Conservation (phyloP, 2,797 vertebrate species). For the Cynodonichthys magdalenae region DNA sequence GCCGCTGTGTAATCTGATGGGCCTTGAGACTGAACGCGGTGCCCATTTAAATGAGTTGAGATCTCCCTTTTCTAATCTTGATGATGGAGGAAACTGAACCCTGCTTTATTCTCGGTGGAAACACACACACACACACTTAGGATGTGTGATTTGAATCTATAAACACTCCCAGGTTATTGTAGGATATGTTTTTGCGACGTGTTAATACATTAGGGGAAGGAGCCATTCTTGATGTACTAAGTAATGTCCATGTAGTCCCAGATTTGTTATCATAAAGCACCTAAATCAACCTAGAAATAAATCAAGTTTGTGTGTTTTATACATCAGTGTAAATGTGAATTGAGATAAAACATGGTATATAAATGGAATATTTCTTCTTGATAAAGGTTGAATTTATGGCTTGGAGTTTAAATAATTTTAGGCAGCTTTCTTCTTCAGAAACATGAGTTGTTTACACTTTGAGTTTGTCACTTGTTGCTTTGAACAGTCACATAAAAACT, state of each 20-base stretch:
- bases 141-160: constrained; percentile 29
- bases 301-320: background rate
- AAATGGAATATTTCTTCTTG: too few species aligned
- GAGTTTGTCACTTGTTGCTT: too few species aligned
- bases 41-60: constrained; percentile 72
- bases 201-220: constrained; percentile 5
- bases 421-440: background rate
- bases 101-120: constrained; percentile 33
- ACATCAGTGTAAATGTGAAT: background rate
- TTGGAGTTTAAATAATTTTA: background rate
- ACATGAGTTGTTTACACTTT: background rate
- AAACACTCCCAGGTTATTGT: constrained; percentile 17
- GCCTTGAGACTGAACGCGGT: constrained; percentile 57
- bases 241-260: background rate
- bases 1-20: constrained; percentile 73
- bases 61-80: constrained; percentile 61
- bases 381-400: too few species aligned
- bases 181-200: background rate
- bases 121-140: constrained; percentile 9
- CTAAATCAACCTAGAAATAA: too few species aligned
- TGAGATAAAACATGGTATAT: too few species aligned
- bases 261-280: too few species aligned
- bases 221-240: constrained; percentile 2
- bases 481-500: background rate
- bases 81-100: constrained; percentile 49